phyloP scores from a whole-genome alignment of 2,797 vertebrate species.

The Mycteria americana region DNA sequence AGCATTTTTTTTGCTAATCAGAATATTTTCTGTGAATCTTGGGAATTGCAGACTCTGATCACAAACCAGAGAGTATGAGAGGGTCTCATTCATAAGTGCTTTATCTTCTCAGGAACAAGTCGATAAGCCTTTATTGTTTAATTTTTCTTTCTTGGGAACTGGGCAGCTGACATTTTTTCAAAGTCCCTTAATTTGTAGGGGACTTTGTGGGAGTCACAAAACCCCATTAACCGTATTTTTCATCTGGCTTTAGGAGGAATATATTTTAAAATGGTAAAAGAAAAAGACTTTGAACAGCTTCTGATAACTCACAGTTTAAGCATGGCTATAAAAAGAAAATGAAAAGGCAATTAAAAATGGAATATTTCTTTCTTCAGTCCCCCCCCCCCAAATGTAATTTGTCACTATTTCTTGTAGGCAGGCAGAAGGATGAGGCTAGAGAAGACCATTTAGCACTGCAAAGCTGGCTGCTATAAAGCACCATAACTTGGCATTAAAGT shows the following conservation, averaged over 20 bases:
- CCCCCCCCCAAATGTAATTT: neutral
- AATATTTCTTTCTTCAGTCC: constrained; percentile 62
- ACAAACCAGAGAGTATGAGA: constrained; percentile 48
- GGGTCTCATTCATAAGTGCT: constrained; percentile 63
- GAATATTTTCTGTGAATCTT: constrained; percentile 58
- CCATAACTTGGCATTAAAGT: neutral
- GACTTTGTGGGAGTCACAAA: constrained; percentile 71
- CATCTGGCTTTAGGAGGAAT: constrained; percentile 65
- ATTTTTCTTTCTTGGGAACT: constrained; percentile 69
- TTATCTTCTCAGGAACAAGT: constrained; percentile 69
- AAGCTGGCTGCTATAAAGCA: constrained; percentile 12
- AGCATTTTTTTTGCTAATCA: constrained; percentile 36
- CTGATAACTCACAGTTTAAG: constrained; percentile 70
- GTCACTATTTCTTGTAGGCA: constrained; percentile 63
- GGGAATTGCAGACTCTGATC: constrained; percentile 54
- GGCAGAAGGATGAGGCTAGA: constrained; percentile 43
- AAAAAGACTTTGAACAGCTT: constrained; percentile 68
- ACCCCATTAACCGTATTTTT: constrained; percentile 67
- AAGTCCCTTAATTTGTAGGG: constrained; percentile 71
- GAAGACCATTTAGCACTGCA: constrained; percentile 26
- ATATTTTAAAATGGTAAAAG: constrained; percentile 70
- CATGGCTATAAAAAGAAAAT: constrained; percentile 69
- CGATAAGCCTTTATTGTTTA: constrained; percentile 69
- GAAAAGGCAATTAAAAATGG: constrained; percentile 72
- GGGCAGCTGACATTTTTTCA: constrained; percentile 70